Percentiles rank a stretch among this genome's conserved stretches.
Evolutionary conservation across 2,888 invertebrate species (phyloP).

Genomic region (Netelia virgata): DNA sequence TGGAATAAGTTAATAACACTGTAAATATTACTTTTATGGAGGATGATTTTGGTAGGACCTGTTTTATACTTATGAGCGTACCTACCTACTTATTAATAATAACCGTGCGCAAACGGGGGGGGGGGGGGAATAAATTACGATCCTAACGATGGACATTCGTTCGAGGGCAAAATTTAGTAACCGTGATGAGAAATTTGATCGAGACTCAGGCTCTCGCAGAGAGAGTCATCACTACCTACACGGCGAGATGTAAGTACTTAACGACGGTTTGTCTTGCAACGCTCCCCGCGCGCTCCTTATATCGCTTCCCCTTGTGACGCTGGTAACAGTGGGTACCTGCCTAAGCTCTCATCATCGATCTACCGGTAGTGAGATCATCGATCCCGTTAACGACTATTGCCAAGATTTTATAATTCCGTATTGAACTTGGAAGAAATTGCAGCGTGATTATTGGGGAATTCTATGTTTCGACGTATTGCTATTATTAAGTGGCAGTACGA

Average conservation of each 20-base stretch:
- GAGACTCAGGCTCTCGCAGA: not conserved
- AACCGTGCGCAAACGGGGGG: not conserved
- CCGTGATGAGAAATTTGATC: not conserved
- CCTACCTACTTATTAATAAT: not conserved
- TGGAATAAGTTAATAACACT: not conserved
- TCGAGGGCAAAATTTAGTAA: constrained; percentile 34
- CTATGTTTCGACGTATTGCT: too few relatives aligned
- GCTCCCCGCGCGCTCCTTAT: not conserved
- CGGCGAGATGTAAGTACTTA: not conserved
- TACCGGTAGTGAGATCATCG: not conserved
- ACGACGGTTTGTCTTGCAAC: not conserved
- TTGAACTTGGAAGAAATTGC: not conserved
- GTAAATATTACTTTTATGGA: not conserved
- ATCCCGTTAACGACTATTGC: not conserved
- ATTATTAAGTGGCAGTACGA: too few relatives aligned
- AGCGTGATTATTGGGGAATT: not conserved
- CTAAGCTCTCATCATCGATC: not conserved
- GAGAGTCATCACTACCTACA: too few relatives aligned
- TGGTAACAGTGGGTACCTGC: not conserved
- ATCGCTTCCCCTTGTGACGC: not conserved
- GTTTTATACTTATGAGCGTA: not conserved
- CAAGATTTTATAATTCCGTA: not conserved
- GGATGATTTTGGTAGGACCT: not conserved
- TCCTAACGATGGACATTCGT: not conserved
- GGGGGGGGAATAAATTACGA: not conserved